Conservation (phyloP, 2,888 invertebrate genomes). For the Helobdella robusta region DNA sequence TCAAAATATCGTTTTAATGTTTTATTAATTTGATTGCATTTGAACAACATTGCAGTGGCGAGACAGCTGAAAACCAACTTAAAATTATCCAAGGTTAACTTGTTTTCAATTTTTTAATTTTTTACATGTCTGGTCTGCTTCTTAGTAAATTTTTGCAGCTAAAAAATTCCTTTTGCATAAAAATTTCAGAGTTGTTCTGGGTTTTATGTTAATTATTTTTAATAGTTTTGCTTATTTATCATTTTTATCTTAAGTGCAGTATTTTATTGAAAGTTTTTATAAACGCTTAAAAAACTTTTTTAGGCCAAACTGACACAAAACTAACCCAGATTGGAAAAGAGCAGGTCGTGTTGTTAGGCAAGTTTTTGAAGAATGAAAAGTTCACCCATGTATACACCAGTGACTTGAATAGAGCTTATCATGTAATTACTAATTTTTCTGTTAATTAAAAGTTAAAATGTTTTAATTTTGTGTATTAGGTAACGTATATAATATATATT, state of each 20-base stretch:
- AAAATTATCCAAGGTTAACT: constrained; percentile 21
- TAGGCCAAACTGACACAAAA: constrained; percentile 19
- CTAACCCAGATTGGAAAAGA: neutral
- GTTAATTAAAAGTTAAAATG: too few species aligned
- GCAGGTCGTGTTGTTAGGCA: constrained; percentile 4
- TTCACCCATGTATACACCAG: constrained; percentile 23
- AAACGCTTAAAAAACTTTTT: neutral
- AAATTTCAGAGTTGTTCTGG: neutral
- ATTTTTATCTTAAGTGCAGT: neutral
- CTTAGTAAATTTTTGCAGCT: neutral
- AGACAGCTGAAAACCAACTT: constrained; percentile 22
- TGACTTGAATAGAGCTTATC: constrained; percentile 13
- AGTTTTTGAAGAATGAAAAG: neutral
- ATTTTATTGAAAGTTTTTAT: neutral
- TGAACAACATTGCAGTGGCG: constrained; percentile 16
- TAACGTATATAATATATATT: too few species aligned
- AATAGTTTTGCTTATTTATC: neutral
- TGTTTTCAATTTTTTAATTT: neutral
- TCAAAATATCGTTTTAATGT: neutral
- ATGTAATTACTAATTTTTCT: too few species aligned
- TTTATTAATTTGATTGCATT: neutral
- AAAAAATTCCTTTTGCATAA: neutral
- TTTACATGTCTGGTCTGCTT: too few species aligned
- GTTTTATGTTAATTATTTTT: neutral
- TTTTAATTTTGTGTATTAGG: too few species aligned